These are phyloP conservation scores for Clanis bilineata DNA, from an alignment of 2,888 invertebrate genomes.

Conservation along the genomic window DNA sequence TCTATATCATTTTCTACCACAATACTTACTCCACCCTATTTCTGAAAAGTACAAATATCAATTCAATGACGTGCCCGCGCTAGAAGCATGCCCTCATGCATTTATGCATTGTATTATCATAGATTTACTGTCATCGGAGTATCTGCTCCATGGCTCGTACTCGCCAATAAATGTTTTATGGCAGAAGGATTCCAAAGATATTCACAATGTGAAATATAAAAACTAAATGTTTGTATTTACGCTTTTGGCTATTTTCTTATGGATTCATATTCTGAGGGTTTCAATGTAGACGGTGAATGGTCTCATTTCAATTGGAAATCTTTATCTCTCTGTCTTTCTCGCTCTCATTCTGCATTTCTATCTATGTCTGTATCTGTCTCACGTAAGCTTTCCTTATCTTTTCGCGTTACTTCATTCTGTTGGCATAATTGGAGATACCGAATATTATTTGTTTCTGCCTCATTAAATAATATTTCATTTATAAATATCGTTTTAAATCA, in stretches of 20 bases:
- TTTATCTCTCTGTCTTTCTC: neutral
- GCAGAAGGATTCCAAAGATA: slow-evolving; percentile 21
- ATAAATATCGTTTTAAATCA: no score
- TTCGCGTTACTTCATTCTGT: no score
- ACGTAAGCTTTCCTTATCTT: no score
- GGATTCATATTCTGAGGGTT: neutral
- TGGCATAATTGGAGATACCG: no score
- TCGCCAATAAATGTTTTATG: slow-evolving; percentile 14
- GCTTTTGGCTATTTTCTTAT: neutral
- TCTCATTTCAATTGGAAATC: neutral
- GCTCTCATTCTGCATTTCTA: no score
- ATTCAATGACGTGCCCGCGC: slow-evolving; percentile 35
- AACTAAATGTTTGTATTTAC: slow-evolving; percentile 4
- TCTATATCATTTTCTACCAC: no score
- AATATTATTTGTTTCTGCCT: no score
- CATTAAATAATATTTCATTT: no score
- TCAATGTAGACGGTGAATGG: neutral
- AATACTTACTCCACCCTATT: neutral
- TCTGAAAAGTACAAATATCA: slow-evolving; percentile 32
- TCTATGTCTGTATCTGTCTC: no score
- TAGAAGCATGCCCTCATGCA: slow-evolving; percentile 32
- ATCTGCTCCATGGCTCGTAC: slow-evolving; percentile 27
- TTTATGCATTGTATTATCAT: slow-evolving; percentile 41
- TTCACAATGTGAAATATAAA: slow-evolving; percentile 27
- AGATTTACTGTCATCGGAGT: slow-evolving; percentile 27